phyloP scores from a whole-genome alignment of 2,113 vertebrate genomes.

The Agelaius tricolor region DNA sequence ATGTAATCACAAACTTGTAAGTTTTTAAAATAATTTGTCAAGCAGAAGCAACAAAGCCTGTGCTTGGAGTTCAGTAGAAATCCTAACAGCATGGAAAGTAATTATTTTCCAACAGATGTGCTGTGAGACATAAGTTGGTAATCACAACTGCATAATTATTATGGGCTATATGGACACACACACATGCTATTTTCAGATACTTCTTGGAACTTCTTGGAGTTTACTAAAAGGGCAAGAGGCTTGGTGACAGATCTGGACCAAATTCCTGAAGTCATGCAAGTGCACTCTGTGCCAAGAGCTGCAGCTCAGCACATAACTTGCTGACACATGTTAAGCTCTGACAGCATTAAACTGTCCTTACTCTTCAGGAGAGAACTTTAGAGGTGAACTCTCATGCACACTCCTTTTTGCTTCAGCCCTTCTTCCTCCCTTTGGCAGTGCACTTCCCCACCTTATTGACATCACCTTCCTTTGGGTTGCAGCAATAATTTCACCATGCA shows the following conservation, averaged over 20 bases:
- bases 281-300: not conserved
- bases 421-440: not conserved
- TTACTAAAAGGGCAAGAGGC: not conserved
- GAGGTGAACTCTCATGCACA: not conserved
- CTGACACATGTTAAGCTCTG: fast-evolving
- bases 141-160: not conserved
- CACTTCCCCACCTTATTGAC: not conserved
- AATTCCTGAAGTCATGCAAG: not conserved
- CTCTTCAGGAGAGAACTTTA: not conserved
- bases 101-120: not conserved
- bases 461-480: not conserved
- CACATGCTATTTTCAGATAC: not conserved
- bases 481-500: not conserved
- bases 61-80: not conserved
- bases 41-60: not conserved
- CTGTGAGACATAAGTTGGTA: not conserved
- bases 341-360: not conserved
- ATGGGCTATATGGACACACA: not conserved
- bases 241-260: not conserved
- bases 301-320: not conserved
- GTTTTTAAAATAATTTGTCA: not conserved
- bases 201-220: not conserved
- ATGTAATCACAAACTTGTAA: fast-evolving
- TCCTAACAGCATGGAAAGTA: not conserved
- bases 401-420: not conserved